Percentiles rank a stretch among this genome's conserved stretches.
These are phyloP conservation scores for Microcebus griseorufus DNA, from an alignment of 2,113 vertebrate genomes.

Conservation along the genomic window DNA sequence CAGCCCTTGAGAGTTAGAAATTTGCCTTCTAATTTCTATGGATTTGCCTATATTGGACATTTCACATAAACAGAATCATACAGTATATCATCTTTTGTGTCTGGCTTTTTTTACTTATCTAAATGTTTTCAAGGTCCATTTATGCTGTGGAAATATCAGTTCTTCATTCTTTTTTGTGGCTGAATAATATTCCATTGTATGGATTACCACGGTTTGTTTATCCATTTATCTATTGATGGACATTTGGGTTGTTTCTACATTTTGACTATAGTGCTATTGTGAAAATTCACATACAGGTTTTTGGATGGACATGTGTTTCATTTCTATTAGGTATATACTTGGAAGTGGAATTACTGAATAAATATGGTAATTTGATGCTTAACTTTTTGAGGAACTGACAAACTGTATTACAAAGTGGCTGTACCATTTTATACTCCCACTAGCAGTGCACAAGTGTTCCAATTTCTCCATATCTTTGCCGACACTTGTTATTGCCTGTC, in stretches of 20 bases:
- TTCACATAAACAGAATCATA: neutral
- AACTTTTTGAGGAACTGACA: constrained; percentile 21
- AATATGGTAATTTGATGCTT: neutral
- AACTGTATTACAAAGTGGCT: constrained; percentile 12
- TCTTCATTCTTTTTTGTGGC: neutral
- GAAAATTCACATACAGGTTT: neutral
- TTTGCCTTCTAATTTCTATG: neutral
- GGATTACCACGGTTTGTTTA: neutral
- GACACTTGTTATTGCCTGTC: constrained; percentile 4
- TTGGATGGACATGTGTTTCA: neutral
- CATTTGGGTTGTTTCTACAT: neutral
- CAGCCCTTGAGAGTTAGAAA: neutral
- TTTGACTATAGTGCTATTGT: neutral
- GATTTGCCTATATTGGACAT: neutral
- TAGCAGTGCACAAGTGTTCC: neutral
- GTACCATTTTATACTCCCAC: neutral
- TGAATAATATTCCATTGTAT: neutral
- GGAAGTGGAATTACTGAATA: neutral
- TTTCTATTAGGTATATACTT: neutral
- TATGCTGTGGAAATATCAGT: neutral
- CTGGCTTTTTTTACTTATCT: neutral
- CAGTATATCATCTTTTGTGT: neutral
- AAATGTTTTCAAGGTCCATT: neutral
- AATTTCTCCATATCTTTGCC: neutral
- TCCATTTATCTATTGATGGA: neutral